A percentile compares a stretch with the other conserved stretches of the same genome.
These are phyloP conservation scores for Elaphurus davidianus DNA, from an alignment of 2,113 vertebrate genomes.

Conservation along the genomic window DNA sequence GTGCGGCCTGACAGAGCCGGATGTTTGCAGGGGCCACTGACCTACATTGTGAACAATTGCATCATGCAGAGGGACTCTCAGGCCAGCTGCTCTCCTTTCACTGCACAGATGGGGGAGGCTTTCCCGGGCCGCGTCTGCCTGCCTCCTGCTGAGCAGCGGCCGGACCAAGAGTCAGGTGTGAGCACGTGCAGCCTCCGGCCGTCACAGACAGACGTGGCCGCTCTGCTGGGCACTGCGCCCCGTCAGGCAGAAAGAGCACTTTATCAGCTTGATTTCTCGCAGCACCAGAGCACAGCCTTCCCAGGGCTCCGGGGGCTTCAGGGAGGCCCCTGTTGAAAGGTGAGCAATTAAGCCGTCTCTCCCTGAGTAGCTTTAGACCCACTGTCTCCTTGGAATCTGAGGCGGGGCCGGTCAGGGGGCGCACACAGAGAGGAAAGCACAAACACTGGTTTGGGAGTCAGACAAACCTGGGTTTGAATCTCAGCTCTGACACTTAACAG, in stretches of 20 bases:
- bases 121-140: background rate
- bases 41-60: constrained; percentile 45
- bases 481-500: background rate
- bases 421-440: background rate
- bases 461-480: background rate
- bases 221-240: background rate
- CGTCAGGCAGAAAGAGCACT: background rate
- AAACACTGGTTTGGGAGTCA: background rate
- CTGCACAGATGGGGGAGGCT: constrained; percentile 49
- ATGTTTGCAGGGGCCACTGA: constrained; percentile 19
- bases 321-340: background rate
- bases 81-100: constrained; percentile 43
- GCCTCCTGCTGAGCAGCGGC: background rate
- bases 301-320: background rate
- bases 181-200: background rate
- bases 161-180: background rate
- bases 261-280: background rate
- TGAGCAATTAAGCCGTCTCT: background rate
- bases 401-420: too few relatives aligned
- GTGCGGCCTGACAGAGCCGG: background rate
- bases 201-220: background rate
- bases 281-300: background rate
- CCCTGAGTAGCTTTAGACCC: background rate
- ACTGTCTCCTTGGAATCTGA: background rate
- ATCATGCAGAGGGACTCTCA: constrained; percentile 18